Conservation (phyloP, 2,797 vertebrate genomes). For the Pseudochirops cupreus region DNA sequence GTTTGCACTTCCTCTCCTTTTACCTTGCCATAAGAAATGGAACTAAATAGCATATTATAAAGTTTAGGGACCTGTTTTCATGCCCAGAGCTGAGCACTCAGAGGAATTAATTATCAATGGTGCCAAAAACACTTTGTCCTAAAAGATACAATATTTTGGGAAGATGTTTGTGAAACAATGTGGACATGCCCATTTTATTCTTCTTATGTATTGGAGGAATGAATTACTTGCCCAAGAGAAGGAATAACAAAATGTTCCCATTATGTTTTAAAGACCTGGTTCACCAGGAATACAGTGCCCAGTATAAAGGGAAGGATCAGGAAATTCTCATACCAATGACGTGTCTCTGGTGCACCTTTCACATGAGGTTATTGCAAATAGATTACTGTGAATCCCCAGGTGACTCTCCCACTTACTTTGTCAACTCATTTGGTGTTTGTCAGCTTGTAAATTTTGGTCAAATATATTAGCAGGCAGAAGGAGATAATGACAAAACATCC, state of each 20-base stretch:
- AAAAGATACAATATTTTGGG: not conserved
- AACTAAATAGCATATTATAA: not conserved
- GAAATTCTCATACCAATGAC: not conserved
- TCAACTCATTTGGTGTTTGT: not conserved
- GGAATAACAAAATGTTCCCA: not conserved
- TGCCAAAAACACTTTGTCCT: not conserved
- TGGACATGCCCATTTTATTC: not conserved
- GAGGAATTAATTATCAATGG: not conserved
- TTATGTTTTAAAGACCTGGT: not conserved
- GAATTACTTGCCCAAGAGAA: not conserved
- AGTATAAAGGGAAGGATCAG: not conserved
- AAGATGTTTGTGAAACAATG: not conserved
- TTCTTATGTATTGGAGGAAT: not conserved
- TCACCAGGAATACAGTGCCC: not conserved
- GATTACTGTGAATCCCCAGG: not conserved
- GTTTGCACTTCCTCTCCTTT: not conserved
- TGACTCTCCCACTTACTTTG: not conserved
- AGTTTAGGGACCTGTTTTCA: not conserved
- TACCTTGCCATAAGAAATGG: not conserved
- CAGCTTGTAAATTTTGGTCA: not conserved
- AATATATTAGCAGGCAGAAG: not conserved
- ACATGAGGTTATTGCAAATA: not conserved
- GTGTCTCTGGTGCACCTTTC: not conserved
- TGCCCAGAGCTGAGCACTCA: not conserved
- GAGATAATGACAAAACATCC: too few species aligned